Evolutionary conservation across 2,797 vertebrate genomes (phyloP).

Genomic region (Chromis chromis): DNA sequence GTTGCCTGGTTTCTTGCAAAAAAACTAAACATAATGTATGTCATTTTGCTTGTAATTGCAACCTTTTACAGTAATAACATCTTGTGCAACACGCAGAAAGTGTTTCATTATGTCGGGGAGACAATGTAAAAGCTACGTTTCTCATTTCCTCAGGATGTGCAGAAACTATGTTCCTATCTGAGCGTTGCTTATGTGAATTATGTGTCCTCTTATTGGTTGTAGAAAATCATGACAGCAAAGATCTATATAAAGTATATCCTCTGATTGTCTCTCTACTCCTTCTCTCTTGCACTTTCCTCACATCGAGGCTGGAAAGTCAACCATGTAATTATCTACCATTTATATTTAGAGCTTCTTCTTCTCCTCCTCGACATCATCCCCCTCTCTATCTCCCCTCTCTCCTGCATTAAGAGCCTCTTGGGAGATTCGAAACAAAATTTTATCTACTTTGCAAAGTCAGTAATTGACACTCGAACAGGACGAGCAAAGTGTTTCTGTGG

Average conservation of each 20-base stretch:
- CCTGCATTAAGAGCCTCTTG: conserved; percentile 28
- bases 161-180: neutral
- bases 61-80: neutral
- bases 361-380: conserved; percentile 23
- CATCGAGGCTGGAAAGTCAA: conserved; percentile 31
- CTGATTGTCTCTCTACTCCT: conserved; percentile 14
- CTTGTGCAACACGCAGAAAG: neutral
- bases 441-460: conserved; percentile 30
- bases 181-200: neutral
- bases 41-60: neutral
- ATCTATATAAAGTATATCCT: neutral
- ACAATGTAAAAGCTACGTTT: neutral
- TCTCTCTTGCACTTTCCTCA: conserved; percentile 35
- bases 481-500: conserved; percentile 15
- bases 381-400: conserved; percentile 10
- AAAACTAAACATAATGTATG: neutral
- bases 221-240: neutral
- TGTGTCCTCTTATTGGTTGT: neutral
- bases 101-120: neutral
- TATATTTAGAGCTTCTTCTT: conserved; percentile 38
- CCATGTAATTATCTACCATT: conserved; percentile 59
- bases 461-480: conserved; percentile 41
- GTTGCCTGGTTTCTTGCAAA: neutral
- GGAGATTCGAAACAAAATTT: conserved; percentile 32
- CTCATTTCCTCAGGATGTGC: conserved; percentile 8